Percentiles rank a stretch among this genome's conserved stretches.
These are phyloP conservation scores for Zaprionus lineosus DNA, from an alignment of 2,888 invertebrate genomes.

Conservation along the genomic window DNA sequence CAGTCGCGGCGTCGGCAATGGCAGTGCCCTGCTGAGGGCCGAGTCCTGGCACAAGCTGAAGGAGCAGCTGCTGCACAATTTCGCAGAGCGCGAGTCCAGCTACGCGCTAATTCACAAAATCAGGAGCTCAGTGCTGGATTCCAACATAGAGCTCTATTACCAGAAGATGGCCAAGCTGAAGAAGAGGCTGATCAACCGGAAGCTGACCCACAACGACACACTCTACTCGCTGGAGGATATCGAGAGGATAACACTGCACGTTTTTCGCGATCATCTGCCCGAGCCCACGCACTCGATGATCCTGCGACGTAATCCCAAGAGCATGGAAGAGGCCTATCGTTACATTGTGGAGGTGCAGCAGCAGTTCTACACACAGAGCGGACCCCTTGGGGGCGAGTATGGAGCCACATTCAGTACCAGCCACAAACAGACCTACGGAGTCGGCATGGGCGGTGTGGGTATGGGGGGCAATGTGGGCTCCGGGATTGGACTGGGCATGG, in stretches of 20 bases:
- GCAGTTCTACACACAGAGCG: conserved; percentile 68
- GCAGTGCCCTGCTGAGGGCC: conserved; percentile 23
- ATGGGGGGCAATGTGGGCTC: conserved; percentile 44
- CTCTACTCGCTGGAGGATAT: conserved; percentile 63
- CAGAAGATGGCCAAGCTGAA: conserved; percentile 63
- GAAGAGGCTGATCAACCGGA: conserved; percentile 60
- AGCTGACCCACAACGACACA: conserved; percentile 68
- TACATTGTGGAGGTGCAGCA: conserved; percentile 70
- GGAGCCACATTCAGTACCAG: conserved; percentile 71
- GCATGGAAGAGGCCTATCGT: conserved; percentile 73
- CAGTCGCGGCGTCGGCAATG: conserved; percentile 29
- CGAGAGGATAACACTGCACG: conserved; percentile 62
- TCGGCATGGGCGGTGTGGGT: conserved; percentile 56
- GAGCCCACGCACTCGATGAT: conserved; percentile 72
- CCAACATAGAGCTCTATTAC: conserved; percentile 66
- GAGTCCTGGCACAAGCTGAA: conserved; percentile 65
- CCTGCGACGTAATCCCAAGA: conserved; percentile 62
- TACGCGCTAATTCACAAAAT: conserved; percentile 65
- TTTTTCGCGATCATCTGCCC: conserved; percentile 65
- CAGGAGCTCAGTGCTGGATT: conserved; percentile 58
- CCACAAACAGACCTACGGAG: conserved; percentile 61
- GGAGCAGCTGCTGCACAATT: conserved; percentile 63
- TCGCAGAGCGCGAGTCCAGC: conserved; percentile 64
- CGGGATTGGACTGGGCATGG: conserved; percentile 57
- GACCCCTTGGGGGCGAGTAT: conserved; percentile 58